Evolutionary conservation across 2,888 invertebrate genomes (phyloP).

Genomic region (Drosophila prolongata): DNA sequence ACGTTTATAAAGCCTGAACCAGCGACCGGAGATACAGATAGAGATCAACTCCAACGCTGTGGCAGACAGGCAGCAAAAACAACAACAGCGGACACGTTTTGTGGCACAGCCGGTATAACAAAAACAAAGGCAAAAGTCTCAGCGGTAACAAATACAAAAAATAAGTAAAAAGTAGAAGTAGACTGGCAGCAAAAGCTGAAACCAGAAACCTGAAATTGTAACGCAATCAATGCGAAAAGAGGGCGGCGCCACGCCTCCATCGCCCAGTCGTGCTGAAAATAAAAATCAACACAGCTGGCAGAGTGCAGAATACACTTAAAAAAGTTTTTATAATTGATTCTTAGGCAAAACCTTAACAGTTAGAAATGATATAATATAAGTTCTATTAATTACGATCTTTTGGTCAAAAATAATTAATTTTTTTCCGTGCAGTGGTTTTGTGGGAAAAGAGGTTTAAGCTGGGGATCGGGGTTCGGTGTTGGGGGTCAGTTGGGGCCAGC

Average conservation of each 20-base stretch:
- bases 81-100: slow-evolving; percentile 72
- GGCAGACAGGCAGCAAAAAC: slow-evolving; percentile 56
- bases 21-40: slow-evolving; percentile 74
- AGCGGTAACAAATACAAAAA: slow-evolving; percentile 5
- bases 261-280: slow-evolving; percentile 67
- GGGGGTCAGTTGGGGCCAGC: slow-evolving; percentile 34
- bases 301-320: slow-evolving; percentile 8
- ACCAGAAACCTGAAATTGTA: slow-evolving; percentile 77
- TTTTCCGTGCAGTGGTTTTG: neutral
- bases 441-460: slow-evolving; percentile 2
- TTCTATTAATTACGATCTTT: too few relatives aligned
- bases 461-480: slow-evolving; percentile 7
- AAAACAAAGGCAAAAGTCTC: slow-evolving; percentile 34
- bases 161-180: slow-evolving; percentile 56
- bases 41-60: slow-evolving; percentile 71
- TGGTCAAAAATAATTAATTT: neutral
- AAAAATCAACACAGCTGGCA: slow-evolving; percentile 74
- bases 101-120: slow-evolving; percentile 73
- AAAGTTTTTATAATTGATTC: neutral
- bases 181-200: slow-evolving; percentile 49
- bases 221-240: slow-evolving; percentile 79
- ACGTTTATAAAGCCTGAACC: slow-evolving; percentile 57
- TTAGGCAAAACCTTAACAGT: neutral
- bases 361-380: neutral
- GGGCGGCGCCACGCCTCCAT: slow-evolving; percentile 55